These are phyloP conservation scores for Muricea muricata DNA, from an alignment of 92 coral and sea anemone species.

Conservation along the genomic window DNA sequence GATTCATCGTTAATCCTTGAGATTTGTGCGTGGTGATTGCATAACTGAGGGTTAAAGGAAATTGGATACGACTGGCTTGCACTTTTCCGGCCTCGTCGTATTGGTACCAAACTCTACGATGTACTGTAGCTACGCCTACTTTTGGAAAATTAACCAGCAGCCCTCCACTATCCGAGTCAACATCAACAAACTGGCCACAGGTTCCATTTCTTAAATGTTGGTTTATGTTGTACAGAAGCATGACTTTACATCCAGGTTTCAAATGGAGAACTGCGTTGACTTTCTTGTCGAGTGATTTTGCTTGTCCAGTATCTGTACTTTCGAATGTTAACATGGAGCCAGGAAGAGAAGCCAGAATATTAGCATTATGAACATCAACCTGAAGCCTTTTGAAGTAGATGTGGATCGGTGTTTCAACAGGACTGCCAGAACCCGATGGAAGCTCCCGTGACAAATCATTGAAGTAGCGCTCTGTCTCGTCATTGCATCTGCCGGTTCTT, in stretches of 20 bases:
- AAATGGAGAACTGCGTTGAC: not conserved
- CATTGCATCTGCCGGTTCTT: constrained; percentile 10
- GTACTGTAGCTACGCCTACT: not conserved
- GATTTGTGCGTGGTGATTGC: constrained; percentile 11
- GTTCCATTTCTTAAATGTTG: not conserved
- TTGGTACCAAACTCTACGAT: not conserved
- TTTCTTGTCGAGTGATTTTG: not conserved
- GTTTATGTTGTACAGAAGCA: not conserved
- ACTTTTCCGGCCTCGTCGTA: too few species aligned
- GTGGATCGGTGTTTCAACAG: not conserved
- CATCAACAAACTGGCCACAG: not conserved
- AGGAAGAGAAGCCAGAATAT: not conserved
- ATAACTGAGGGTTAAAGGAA: not conserved
- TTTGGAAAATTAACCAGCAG: constrained; percentile 1
- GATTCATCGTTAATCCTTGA: not conserved
- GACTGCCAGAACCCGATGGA: not conserved
- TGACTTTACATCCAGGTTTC: not conserved
- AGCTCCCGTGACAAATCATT: constrained; percentile 1
- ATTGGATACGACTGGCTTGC: too few species aligned
- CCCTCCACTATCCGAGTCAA: not conserved
- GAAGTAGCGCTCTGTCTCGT: not conserved
- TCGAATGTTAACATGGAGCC: not conserved
- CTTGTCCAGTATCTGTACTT: not conserved
- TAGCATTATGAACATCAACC: not conserved
- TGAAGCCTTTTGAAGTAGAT: too few species aligned